A percentile compares a stretch with the other conserved stretches of the same genome.
These are phyloP conservation scores for Magallana nippona DNA, from an alignment of 2,888 invertebrate species.

Conservation along the genomic window DNA sequence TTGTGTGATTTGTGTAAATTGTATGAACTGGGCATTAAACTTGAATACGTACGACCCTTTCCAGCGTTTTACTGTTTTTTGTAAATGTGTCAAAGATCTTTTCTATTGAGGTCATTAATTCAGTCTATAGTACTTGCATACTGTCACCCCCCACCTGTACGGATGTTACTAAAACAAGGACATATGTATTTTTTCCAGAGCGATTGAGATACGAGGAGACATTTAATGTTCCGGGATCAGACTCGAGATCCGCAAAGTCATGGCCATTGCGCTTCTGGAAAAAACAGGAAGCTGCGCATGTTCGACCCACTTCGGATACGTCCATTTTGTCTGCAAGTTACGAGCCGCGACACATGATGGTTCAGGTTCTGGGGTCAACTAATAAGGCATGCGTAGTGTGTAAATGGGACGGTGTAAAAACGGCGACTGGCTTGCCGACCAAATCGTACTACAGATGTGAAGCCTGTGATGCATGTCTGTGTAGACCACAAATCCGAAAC, in stretches of 20 bases:
- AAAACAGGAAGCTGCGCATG: background rate
- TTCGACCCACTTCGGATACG: constrained; percentile 6
- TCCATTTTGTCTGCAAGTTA: constrained; percentile 2
- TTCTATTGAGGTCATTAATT: background rate
- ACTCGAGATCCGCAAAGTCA: constrained; percentile 12
- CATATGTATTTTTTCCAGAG: constrained; percentile 32
- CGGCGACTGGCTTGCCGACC: constrained; percentile 42
- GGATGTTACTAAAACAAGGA: constrained; percentile 29
- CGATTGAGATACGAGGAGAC: constrained; percentile 24
- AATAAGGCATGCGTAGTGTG: constrained; percentile 46
- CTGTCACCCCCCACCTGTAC: background rate
- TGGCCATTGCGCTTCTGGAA: constrained; percentile 27
- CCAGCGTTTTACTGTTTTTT: no score
- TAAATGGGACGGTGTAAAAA: constrained; percentile 42
- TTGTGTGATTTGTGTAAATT: no score
- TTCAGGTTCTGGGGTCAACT: constrained; percentile 40
- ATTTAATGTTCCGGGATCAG: constrained; percentile 26
- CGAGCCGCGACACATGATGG: constrained; percentile 30
- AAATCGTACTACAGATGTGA: constrained; percentile 45
- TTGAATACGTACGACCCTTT: no score
- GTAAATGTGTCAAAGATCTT: no score
- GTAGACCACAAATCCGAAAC: constrained; percentile 43
- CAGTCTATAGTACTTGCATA: background rate
- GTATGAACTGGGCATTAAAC: no score
- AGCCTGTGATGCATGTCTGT: constrained; percentile 39